phyloP scores from a whole-genome alignment of 2,113 vertebrate species.

The Pseudonaja textilis region DNA sequence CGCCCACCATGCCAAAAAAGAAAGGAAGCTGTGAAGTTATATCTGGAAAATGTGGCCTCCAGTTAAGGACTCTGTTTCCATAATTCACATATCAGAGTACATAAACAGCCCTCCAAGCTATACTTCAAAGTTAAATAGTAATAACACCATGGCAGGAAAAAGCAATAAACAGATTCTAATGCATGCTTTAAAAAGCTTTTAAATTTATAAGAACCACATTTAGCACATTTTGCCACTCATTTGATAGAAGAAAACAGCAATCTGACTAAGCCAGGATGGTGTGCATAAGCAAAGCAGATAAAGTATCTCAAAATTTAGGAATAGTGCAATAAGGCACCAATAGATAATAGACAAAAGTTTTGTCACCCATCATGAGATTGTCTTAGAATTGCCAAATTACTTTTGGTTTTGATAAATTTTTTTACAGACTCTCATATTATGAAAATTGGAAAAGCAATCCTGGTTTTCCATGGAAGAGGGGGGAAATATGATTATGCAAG shows the following conservation, averaged over 20 bases:
- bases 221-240: background rate
- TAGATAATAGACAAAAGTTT: background rate
- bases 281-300: background rate
- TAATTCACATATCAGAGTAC: background rate
- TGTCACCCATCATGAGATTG: background rate
- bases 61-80: conserved; percentile 73
- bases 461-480: background rate
- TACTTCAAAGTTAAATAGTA: background rate
- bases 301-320: background rate
- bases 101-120: background rate
- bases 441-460: background rate
- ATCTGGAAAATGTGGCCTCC: conserved; percentile 69
- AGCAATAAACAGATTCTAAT: background rate
- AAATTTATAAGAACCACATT: background rate
- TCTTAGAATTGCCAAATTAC: background rate
- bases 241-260: background rate
- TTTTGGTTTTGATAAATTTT: background rate
- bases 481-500: background rate
- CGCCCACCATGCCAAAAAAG: conserved; percentile 69
- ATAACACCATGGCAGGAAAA: background rate
- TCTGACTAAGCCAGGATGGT: background rate
- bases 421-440: background rate
- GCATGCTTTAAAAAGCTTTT: background rate
- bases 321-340: background rate
- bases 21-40: conserved; percentile 72